Evolutionary conservation across 2,113 vertebrate genomes (phyloP), one percentile per base, ranked within the genome.

Genomic region (Toxotes chatareus): DNA sequence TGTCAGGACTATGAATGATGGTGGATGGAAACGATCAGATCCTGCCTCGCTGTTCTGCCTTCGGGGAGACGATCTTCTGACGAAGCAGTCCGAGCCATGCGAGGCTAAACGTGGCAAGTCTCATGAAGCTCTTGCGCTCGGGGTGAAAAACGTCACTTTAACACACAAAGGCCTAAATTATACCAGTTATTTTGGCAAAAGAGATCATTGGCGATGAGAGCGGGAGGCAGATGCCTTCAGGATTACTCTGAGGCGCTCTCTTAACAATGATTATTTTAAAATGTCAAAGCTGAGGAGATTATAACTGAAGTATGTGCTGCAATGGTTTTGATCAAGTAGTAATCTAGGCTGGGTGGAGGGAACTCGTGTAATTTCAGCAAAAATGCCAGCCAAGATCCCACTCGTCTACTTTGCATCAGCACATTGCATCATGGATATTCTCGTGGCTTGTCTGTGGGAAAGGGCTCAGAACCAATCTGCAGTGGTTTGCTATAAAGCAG

Each of bases 1-100:
- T 92, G 91, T 93, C 92, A 92, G 59, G 59, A 27, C 69, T 65
- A 14, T 88, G 92, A 93, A 47, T 92, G 85, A 93, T 93, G 85
- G 88, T 46, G 77, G 80, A 88, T 86, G 64, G 82, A 80, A 77
- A 86, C 76, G 66, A 87, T 91, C 84, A 65, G 85, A 88, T 83
- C 73, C 71, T 73, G 84, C 83, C 57, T 80, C 0, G 14, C 83
- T 69, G 73, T 31, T 83, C 61, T 86, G 86, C 82, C 91, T 73
- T 53, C 46, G 14, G 82, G 79, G 72, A 36, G 55, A 68, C 19
- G 40, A 76, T 80, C 65, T 19, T 83, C 71, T 90, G 77, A 77
- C 19, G 34, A n/a, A 13, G 70, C 76, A 69, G 47, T 27, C 70
- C 0, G 34, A 83, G 75, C 27, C 67, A 27, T 5, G n/a, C 82